phyloP scores from a whole-genome alignment of 37 sponge, comb jelly and placozoan genomes.

The Ianthella basta region DNA sequence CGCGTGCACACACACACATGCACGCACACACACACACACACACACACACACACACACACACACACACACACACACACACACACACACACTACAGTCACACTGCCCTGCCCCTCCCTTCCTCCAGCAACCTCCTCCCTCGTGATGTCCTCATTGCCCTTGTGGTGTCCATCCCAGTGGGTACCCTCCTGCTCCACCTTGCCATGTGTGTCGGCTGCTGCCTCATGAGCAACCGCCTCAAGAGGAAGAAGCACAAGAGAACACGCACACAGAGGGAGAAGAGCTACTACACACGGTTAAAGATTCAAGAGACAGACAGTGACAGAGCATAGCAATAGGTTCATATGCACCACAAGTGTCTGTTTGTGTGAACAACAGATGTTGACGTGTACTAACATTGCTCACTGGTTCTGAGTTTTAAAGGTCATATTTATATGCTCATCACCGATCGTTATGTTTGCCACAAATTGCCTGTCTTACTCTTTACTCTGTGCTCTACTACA shows the following conservation, averaged over 20 bases:
- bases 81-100: background rate
- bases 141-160: background rate
- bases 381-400: too few relatives aligned
- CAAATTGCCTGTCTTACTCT: too few relatives aligned
- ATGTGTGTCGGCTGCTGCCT: background rate
- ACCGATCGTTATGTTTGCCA: too few relatives aligned
- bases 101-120: background rate
- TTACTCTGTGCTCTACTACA: too few relatives aligned
- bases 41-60: slow-evolving; percentile 14
- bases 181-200: background rate
- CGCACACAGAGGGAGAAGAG: background rate
- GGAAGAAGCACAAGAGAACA: background rate
- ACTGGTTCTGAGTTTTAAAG: too few relatives aligned
- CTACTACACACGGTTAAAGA: slow-evolving; percentile 14
- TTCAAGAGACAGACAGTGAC: background rate
- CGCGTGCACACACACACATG: background rate
- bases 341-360: too few relatives aligned
- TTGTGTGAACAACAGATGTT: too few relatives aligned
- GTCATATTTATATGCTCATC: too few relatives aligned
- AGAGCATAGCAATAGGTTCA: too few relatives aligned
- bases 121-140: background rate
- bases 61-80: slow-evolving; percentile 16
- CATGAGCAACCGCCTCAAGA: background rate
- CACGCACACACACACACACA: slow-evolving; percentile 6
- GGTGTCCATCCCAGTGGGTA: background rate